Percentiles rank a stretch among this genome's conserved stretches.
phyloP scores from a whole-genome alignment of 2,888 invertebrate species.

The Tethea ocularis region DNA sequence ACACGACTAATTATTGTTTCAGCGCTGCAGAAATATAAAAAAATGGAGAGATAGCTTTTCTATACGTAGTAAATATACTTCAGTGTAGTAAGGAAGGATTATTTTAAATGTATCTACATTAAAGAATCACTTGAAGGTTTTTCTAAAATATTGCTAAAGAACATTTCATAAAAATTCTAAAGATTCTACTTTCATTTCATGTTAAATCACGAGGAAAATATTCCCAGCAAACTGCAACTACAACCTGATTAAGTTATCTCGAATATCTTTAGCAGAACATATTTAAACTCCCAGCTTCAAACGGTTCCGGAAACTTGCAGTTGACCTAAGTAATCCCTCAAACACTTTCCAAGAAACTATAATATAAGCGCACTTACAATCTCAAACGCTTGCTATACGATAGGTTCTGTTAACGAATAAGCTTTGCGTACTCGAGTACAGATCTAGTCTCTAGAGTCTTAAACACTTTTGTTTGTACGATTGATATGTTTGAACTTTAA shows the following conservation, averaged over 20 bases:
- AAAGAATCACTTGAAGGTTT: no score
- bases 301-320: background rate
- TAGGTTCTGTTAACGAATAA: background rate
- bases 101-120: no score
- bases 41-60: no score
- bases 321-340: constrained; percentile 3
- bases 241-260: background rate
- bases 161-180: background rate
- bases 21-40: no score
- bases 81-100: no score
- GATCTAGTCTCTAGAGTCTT: background rate
- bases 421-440: background rate
- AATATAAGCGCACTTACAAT: background rate
- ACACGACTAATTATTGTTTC: no score
- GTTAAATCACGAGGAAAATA: no score
- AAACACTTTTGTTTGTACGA: background rate
- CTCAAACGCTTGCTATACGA: background rate
- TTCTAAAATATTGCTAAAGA: no score
- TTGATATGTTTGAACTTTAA: background rate
- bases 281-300: background rate
- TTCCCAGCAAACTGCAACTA: background rate
- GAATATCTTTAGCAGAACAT: background rate
- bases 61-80: no score
- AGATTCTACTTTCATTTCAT: background rate
- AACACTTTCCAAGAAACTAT: background rate